Evolutionary conservation across 2,113 vertebrate genomes (phyloP).

Genomic region (Peromyscus maniculatus): DNA sequence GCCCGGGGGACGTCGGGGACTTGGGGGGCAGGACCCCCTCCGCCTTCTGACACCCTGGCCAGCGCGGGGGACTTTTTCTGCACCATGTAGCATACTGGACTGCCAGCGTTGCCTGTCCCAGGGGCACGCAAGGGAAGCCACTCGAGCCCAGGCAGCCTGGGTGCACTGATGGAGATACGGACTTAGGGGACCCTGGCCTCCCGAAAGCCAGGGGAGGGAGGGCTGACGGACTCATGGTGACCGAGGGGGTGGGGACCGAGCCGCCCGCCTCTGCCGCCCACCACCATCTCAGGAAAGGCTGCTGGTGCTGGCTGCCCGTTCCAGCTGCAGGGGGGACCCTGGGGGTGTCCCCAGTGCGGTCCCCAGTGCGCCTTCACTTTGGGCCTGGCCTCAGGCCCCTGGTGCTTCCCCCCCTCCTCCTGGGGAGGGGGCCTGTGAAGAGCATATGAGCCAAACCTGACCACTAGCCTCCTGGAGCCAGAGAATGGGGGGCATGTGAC

Average conservation of each 20-base stretch:
- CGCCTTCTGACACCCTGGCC: slow-evolving; percentile 73
- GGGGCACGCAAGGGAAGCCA: slow-evolving; percentile 40
- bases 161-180: slow-evolving; percentile 63
- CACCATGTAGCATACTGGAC: slow-evolving; percentile 83
- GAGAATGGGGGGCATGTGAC: slow-evolving; percentile 56
- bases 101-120: slow-evolving; percentile 66
- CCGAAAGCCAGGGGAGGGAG: slow-evolving; percentile 51
- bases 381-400: slow-evolving; percentile 78
- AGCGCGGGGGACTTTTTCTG: slow-evolving; percentile 68
- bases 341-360: slow-evolving; percentile 43
- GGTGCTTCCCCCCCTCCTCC: slow-evolving; percentile 83
- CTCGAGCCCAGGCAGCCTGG: slow-evolving; percentile 67
- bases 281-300: slow-evolving; percentile 84
- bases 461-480: slow-evolving; percentile 83
- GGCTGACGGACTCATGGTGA: slow-evolving; percentile 73
- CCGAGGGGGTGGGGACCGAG: slow-evolving; percentile 69
- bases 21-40: slow-evolving; percentile 80
- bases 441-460: slow-evolving; percentile 85
- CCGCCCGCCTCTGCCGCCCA: slow-evolving; percentile 74
- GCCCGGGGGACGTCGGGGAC: slow-evolving; percentile 56
- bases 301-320: slow-evolving; percentile 78
- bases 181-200: slow-evolving; percentile 71
- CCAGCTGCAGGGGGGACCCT: slow-evolving; percentile 79
- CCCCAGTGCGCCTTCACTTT: slow-evolving; percentile 74
- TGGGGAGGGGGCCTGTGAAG: slow-evolving; percentile 81